Evolutionary conservation across 2,113 vertebrate species (phyloP), one percentile per base, ranked within the genome.

Genomic region (Sitta europaea): DNA sequence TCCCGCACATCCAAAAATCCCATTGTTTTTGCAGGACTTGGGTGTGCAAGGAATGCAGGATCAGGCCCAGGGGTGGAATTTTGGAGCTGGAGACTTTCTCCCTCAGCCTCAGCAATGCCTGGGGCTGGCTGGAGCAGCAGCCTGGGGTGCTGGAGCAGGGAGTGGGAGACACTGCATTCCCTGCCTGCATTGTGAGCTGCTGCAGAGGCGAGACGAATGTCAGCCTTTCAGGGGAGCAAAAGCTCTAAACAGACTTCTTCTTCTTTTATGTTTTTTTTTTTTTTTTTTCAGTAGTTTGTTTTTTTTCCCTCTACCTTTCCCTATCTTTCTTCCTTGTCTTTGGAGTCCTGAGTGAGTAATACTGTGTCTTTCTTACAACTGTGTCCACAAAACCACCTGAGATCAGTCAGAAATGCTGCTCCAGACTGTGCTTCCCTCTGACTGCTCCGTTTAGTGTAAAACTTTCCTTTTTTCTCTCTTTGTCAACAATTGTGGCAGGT

Each of bases 11-110:
- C 63, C 77, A 63, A 72, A 88, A 76, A 68, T 85, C 77, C 68
- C 90, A 85, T 94, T 95, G 89, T 96, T 89, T 96, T 57, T 43
- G 59, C 55, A 94, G 51, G 68, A 42, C 22, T 57, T 33, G 83
- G 62, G 54, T 95, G 93, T 81, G 54, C 58, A 81, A 88, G 70
- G 84, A 90, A 87, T 86, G 91, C 42, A 45, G 72, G 65, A 94
- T 86, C 1, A 6, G 70, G 67, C 43, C 31, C 62, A 27, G 40
- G 68, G 62, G 23, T 55, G 70, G 43, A 55, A 50, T 75, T 31
- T 83, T 0, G 5, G 90, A 82, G 36, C 58, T 58, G 36, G 81
- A 54, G 76, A 33, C 7, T 51, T 27, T 78, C 54, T 81, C 36
- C 57, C 40, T 51, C 86, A 79, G 71, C 19, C 58, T 53, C 67